Evolutionary conservation across 1,140 invertebrate species (phyloP), one percentile per base, ranked within the genome.

Genomic region (Papilio xuthus): DNA sequence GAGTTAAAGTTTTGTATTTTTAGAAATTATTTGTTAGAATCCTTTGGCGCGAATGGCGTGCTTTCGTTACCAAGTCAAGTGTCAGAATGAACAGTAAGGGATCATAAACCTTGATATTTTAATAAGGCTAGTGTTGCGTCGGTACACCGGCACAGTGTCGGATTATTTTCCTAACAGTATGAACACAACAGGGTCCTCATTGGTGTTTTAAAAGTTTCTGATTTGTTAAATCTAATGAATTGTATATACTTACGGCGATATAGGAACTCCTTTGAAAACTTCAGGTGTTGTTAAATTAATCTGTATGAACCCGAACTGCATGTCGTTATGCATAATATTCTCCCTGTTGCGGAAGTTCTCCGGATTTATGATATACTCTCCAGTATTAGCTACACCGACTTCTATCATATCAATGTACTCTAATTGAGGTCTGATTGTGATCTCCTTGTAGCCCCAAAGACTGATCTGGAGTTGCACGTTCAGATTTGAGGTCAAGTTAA

Each of bases 241-340:
- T 60, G 77, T 44, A n/a, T 50, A 53, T 85, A 97, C 97, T 96
- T 94, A 98, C 97, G 98, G 98, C 77, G 97, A 96, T 81, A 97
- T 95, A 50, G 95, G 89, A 28, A 97, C 90, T 37, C 96, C 96
- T 23, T 95, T 95, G 82, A 96, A 96, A 23, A 96, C 94, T n/a
- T 96, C 95, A 0, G 97, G 96, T 44, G 97, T 96, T 0, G 98
- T 98, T 20, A 99, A 93, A 92, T 98, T 98, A 63, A 99, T 98
- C 88, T 98, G 97, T 20, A 99, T 94, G 84, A 99, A 98, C 20
- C 98, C 98, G 88, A 98, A 98, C 84, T 97, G 95, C 91, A 98
- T 95, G 81, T 98, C 97, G 18, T 92, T 93, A 13, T 96, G 95
- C 80, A 95, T 93, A 9, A 94, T 91, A 84, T 98, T 97, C 71